A percentile compares a stretch with the other conserved stretches of the same genome.
These are phyloP conservation scores for Dasypogon diadema DNA, from an alignment of 2,888 invertebrate genomes.

Conservation along the genomic window DNA sequence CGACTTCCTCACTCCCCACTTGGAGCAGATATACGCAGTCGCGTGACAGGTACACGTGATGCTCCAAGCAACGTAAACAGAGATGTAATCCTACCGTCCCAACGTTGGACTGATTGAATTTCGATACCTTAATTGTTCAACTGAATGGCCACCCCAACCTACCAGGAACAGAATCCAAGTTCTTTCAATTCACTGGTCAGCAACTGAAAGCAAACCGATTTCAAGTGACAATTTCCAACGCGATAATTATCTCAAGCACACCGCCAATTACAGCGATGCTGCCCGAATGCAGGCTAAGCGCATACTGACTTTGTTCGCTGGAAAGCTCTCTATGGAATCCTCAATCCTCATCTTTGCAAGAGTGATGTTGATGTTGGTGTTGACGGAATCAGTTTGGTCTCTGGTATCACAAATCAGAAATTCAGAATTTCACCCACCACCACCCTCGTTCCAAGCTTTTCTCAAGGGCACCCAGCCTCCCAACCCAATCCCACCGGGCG, in stretches of 20 bases:
- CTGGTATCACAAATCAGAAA: background rate
- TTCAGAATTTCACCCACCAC: background rate
- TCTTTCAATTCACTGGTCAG: too few species aligned
- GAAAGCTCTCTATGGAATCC: slow-evolving; percentile 21
- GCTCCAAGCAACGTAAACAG: slow-evolving; percentile 14
- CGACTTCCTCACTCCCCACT: background rate
- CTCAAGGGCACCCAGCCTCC: too few species aligned
- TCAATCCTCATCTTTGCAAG: background rate
- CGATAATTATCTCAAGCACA: background rate
- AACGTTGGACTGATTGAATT: background rate
- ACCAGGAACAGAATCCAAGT: too few species aligned
- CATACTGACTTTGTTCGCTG: slow-evolving; percentile 9
- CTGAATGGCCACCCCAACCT: too few species aligned
- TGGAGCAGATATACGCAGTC: slow-evolving; percentile 10
- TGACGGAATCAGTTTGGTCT: background rate
- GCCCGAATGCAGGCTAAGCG: slow-evolving; percentile 28
- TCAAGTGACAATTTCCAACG: too few species aligned
- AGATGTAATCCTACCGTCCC: too few species aligned
- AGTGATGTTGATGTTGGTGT: background rate
- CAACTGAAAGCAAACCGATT: too few species aligned
- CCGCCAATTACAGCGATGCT: slow-evolving; percentile 4
- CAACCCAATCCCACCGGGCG: too few species aligned
- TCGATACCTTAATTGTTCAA: too few species aligned
- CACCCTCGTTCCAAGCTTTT: too few species aligned
- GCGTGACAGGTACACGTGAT: slow-evolving; percentile 41